Conservation (phyloP, 2,797 vertebrate species). For the Gymnopithys bicolor region DNA sequence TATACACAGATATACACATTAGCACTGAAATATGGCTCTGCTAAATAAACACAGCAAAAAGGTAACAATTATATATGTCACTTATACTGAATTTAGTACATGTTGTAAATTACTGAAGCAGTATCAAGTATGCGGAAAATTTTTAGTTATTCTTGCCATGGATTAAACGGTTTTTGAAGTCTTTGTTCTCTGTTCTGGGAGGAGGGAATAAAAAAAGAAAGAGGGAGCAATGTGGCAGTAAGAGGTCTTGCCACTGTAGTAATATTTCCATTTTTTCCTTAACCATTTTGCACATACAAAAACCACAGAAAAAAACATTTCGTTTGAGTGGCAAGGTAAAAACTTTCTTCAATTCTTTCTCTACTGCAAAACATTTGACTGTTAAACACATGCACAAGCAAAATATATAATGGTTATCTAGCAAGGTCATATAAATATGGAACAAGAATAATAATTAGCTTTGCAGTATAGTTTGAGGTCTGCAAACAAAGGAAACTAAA, state of each 20-base stretch:
- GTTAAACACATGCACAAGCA: not conserved
- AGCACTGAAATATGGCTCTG: not conserved
- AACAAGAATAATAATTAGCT: not conserved
- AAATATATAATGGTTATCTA: not conserved
- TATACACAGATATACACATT: not conserved
- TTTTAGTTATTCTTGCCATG: not conserved
- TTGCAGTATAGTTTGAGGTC: not conserved
- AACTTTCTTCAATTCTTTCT: not conserved
- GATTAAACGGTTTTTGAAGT: not conserved
- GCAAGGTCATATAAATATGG: not conserved
- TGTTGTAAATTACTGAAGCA: not conserved
- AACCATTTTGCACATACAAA: not conserved
- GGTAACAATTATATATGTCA: not conserved
- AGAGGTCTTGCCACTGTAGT: not conserved
- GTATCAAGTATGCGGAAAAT: not conserved
- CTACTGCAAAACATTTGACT: not conserved
- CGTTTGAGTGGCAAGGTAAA: not conserved
- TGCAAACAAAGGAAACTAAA: not conserved
- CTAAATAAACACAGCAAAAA: not conserved
- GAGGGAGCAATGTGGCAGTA: not conserved
- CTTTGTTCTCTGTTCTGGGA: not conserved
- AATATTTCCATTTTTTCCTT: not conserved
- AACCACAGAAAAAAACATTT: not conserved
- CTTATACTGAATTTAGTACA: not conserved
- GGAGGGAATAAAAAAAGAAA: rapidly evolving